Evolutionary conservation across 1,140 invertebrate species (phyloP), one percentile per base, ranked within the genome.

Genomic region (Cephus cinctus): DNA sequence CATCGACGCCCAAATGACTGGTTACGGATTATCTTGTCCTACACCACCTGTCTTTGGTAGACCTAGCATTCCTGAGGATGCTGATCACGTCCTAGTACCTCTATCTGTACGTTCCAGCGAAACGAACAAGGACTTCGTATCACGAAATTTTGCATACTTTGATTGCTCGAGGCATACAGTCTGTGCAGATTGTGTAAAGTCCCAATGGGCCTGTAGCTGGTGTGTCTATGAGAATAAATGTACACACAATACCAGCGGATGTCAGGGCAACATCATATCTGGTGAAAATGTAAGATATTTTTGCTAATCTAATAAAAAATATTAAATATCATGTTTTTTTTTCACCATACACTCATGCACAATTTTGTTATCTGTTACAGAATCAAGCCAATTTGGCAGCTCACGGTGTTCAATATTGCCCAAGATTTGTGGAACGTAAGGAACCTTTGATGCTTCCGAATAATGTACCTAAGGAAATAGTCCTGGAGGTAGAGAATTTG

Each of bases 201-300:
- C 90, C 43, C 85, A 89, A 55, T 96, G 93, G 93, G 86, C 87
- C 2, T 96, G 93, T 64, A 94, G 91, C 64, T 96, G 96, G 96
- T 98, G 96, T 75, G 89, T 97, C 40, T 94, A 93, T 68, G 92
- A 96, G 59, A 97, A 97, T 71, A 87, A 86, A 63, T 98, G 95
- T 70, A 92, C 92, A 1, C 88, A 94, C 76, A 89, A 96, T 69
- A 86, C 83, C 18, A 86, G 87, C 20, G 76, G 81, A 16, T 96
- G 92, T 72, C 89, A 88, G 61, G 79, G 78, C 25, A 77, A 72
- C 20, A 85, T 94, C 19, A 91, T 97, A 54, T 88, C 86, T 59
- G 87, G 88, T 15, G 90, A 92, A 77, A 88, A 87, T 56, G 84
- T 86, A 67, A 85, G 81, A 70, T 46, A 48, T 51, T 50, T 23